Conservation (phyloP, 2,797 vertebrate species). For the Mormyrops attenuatus region DNA sequence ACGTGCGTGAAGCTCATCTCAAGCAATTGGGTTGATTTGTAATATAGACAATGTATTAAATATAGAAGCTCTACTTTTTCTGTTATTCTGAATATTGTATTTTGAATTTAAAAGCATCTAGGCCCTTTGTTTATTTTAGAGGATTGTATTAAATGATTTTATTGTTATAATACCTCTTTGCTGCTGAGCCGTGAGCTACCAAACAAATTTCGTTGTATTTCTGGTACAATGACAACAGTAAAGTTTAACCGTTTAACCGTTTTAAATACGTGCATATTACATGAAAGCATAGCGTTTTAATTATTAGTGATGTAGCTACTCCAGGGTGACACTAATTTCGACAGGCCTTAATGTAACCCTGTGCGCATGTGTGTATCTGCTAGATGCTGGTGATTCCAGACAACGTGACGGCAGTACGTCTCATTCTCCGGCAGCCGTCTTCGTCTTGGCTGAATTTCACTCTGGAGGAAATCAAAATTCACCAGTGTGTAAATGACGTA, state of each 20-base stretch:
- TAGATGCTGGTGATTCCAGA: constrained; percentile 83
- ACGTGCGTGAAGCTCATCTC: not conserved
- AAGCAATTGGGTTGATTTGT: not conserved
- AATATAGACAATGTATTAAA: not conserved
- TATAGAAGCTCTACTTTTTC: not conserved
- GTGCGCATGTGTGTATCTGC: not conserved
- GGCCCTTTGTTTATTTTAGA: not conserved
- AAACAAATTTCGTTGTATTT: too few relatives aligned
- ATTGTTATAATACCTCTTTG: not conserved
- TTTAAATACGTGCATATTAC: not conserved
- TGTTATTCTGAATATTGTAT: not conserved
- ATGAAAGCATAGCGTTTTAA: not conserved
- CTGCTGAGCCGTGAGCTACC: too few relatives aligned
- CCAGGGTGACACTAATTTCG: not conserved
- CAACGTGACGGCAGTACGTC: constrained; percentile 67
- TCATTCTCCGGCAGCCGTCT: constrained; percentile 87
- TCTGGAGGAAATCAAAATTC: constrained; percentile 78
- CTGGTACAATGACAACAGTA: too few relatives aligned
- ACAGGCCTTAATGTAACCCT: not conserved
- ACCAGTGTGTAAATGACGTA: constrained; percentile 65
- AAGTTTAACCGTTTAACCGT: too few relatives aligned
- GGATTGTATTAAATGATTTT: not conserved
- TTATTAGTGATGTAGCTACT: constrained; percentile 1
- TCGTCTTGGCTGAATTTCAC: constrained; percentile 82
- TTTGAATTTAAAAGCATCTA: not conserved